A percentile compares a stretch with the other conserved stretches of the same genome.
phyloP scores from a whole-genome alignment of 2,113 vertebrate genomes.

The Anser cygnoides region DNA sequence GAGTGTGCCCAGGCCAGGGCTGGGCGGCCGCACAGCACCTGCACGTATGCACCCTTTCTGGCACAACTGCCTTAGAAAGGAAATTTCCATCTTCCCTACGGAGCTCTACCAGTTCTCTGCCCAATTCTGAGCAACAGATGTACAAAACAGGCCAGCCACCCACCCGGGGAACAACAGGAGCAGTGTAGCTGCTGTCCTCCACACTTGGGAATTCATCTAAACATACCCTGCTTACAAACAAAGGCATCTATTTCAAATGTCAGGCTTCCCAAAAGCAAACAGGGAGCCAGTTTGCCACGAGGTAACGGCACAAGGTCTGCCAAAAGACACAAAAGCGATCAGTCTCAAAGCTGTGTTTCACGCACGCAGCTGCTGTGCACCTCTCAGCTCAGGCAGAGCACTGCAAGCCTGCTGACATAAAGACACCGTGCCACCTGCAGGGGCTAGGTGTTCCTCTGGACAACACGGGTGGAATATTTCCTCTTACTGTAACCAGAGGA shows the following conservation, averaged over 20 bases:
- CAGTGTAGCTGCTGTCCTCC: not conserved
- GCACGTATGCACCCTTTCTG: accelerated
- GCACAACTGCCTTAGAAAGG: accelerated
- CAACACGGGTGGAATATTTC: accelerated
- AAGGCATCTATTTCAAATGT: accelerated
- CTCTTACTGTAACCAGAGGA: not conserved
- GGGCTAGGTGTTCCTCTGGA: not conserved
- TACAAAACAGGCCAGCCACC: not conserved
- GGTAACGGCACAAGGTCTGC: not conserved
- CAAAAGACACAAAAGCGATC: not conserved
- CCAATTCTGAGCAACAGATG: not conserved
- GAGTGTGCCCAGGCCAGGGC: accelerated
- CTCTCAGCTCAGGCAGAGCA: not conserved
- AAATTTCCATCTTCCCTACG: not conserved
- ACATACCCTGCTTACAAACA: not conserved
- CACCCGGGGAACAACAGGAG: not conserved
- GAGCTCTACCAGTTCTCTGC: not conserved
- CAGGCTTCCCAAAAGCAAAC: not conserved
- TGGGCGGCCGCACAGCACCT: accelerated
- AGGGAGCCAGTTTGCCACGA: not conserved
- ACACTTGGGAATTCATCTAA: not conserved
- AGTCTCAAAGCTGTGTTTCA: not conserved
- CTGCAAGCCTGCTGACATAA: not conserved
- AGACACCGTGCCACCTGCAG: accelerated
- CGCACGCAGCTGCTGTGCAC: not conserved